Percentiles rank a stretch among this genome's conserved stretches.
Evolutionary conservation across 2,888 invertebrate genomes (phyloP).

Genomic region (Deroplatys truncata): DNA sequence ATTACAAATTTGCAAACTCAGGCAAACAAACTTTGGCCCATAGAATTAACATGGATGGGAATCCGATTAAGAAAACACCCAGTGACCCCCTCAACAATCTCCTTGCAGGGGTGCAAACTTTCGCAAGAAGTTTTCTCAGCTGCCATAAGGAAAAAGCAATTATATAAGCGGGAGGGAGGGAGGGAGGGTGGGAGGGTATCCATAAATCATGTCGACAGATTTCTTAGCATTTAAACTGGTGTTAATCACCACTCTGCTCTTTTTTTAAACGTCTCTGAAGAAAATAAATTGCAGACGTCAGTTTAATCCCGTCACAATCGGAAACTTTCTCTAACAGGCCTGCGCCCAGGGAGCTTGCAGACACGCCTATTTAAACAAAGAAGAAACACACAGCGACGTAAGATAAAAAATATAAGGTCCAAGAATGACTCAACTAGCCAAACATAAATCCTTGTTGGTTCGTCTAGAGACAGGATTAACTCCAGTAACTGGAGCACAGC

Average conservation of each 20-base stretch:
- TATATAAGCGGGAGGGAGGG: neutral
- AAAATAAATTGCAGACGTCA: neutral
- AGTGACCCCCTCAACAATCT: neutral
- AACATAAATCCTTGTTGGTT: no score
- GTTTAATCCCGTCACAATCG: neutral
- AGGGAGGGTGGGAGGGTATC: neutral
- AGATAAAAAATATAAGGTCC: no score
- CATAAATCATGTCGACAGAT: neutral
- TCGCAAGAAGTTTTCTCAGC: neutral
- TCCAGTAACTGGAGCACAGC: no score
- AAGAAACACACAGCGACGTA: no score
- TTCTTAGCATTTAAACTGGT: neutral
- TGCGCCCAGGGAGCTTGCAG: no score
- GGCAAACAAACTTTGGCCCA: neutral
- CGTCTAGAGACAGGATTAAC: no score
- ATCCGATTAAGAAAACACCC: neutral
- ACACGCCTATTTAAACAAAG: no score
- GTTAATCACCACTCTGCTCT: neutral
- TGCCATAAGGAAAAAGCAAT: neutral
- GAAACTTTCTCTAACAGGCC: neutral
- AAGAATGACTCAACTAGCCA: no score
- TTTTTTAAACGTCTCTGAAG: neutral
- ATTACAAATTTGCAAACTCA: neutral
- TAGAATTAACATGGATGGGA: neutral
- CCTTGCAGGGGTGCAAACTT: neutral